phyloP scores from a whole-genome alignment of 2,888 invertebrate genomes.

The Petrolisthes cinctipes region DNA sequence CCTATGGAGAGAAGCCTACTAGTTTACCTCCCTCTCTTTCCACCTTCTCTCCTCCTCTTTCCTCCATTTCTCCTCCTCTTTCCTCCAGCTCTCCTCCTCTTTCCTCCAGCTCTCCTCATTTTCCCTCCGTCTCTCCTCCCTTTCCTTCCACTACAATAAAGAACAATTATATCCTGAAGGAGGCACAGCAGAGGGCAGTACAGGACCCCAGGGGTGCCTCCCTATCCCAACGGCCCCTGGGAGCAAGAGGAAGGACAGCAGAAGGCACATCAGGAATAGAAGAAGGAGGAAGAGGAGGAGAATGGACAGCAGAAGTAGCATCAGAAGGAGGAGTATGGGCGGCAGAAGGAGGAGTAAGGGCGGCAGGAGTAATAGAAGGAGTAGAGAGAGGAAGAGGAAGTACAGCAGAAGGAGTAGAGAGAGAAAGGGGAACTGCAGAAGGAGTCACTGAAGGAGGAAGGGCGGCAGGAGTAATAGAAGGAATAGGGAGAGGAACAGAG shows the following conservation, averaged over 20 bases:
- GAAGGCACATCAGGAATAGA: too few relatives aligned
- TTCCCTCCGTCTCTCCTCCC: background rate
- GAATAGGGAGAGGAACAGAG: too few relatives aligned
- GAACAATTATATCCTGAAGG: background rate
- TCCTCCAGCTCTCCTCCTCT: background rate
- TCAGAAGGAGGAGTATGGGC: too few relatives aligned
- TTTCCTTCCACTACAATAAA: background rate
- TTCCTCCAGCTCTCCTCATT: background rate
- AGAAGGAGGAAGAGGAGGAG: background rate
- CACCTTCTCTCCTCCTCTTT: constrained; percentile 33
- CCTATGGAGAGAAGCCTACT: constrained; percentile 52
- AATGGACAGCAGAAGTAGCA: background rate
- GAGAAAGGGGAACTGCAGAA: too few relatives aligned
- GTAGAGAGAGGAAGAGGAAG: too few relatives aligned
- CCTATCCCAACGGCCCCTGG: constrained; percentile 15
- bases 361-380: too few relatives aligned
- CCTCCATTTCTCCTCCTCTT: constrained; percentile 26
- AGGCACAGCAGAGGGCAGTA: constrained; percentile 46
- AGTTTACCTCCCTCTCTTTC: constrained; percentile 42
- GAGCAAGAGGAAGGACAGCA: too few relatives aligned
- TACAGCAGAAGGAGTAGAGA: too few relatives aligned
- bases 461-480: too few relatives aligned
- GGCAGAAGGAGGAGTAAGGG: too few relatives aligned
- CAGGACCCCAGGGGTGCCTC: constrained; percentile 34
- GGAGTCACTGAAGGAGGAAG: too few relatives aligned